Base-by-base conservation (phyloP, 2,888 invertebrate genomes). In the Amphiduros pacificus region DNA sequence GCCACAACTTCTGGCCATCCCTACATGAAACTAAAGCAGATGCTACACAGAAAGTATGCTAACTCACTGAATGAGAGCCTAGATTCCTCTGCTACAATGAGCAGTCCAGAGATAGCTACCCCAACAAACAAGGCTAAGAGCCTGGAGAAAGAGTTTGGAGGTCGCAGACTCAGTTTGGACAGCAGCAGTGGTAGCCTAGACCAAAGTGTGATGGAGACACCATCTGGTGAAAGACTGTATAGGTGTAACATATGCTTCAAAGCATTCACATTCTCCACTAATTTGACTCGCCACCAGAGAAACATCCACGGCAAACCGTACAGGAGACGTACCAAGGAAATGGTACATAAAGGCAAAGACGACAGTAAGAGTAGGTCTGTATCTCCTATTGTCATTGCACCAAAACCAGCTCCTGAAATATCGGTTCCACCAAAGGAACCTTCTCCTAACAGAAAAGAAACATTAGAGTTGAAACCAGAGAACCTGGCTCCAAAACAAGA, bases 261-360 rank as follows among this genome's bases (percentile, higher is more conserved):
- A 26, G 26, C 57, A n/a, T 57, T 57, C 57, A 57, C 57, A 2
- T 57, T 57, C 50, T 20, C 44, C 4, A 57, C 57, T 11, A 57
- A 57, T 22, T 32, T 57, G 11, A 57, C 57, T 3, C 48, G 57
- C 3, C 57, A 57, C 32, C 57, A 57, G 26, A 49, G 57, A 3
- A 32, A 41, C 20, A 44, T 57, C 49, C 57, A 57, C 24, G 57
- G 57, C 9, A 41, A 44, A 3, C 57, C 57, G 2, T 57, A 44
- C 20, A 49, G 57, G 6, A 29, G 57, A 4, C 57, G 57, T 28
- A 57, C 57, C 2, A 44, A 32, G 3, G 57, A 57, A n/a, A 17
- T 22, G 2, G 20, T 53, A n/a, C n/a, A n/a, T n/a, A n/a, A n/a
- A n/a, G n/a, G n/a, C n/a, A n/a, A n/a, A n/a, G n/a, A n/a, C n/a